These are phyloP conservation scores for Saccopteryx bilineata DNA, from an alignment of 2,113 vertebrate species.

Conservation along the genomic window DNA sequence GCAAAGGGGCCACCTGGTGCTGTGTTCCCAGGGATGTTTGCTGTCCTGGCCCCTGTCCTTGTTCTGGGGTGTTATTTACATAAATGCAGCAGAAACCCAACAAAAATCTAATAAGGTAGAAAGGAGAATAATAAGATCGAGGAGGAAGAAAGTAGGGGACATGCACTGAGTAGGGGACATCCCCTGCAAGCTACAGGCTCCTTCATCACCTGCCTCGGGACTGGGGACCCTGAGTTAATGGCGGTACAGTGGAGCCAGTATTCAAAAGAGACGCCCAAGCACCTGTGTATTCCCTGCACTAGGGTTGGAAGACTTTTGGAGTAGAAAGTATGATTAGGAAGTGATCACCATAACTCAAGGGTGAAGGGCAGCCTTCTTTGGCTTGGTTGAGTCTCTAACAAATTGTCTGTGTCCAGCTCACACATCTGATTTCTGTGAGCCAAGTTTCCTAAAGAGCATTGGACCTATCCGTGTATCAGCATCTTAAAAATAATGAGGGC, in stretches of 20 bases:
- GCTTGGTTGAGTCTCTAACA: background rate
- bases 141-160: background rate
- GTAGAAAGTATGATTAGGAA: background rate
- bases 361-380: background rate
- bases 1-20: background rate
- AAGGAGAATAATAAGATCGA: background rate
- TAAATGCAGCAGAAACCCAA: background rate
- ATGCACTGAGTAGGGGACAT: background rate
- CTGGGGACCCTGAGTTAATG: background rate
- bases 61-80: background rate
- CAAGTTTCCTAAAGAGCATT: background rate
- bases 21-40: background rate
- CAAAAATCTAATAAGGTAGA: background rate
- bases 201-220: background rate
- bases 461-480: background rate
- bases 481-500: background rate
- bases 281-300: background rate
- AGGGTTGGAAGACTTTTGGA: background rate
- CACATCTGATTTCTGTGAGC: background rate
- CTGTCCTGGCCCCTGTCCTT: background rate
- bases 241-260: background rate
- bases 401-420: background rate
- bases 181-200: background rate
- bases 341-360: background rate
- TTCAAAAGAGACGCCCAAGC: background rate